Conservation (phyloP, 35 echinoderm and acorn worm species). For the Antedon bifida region DNA sequence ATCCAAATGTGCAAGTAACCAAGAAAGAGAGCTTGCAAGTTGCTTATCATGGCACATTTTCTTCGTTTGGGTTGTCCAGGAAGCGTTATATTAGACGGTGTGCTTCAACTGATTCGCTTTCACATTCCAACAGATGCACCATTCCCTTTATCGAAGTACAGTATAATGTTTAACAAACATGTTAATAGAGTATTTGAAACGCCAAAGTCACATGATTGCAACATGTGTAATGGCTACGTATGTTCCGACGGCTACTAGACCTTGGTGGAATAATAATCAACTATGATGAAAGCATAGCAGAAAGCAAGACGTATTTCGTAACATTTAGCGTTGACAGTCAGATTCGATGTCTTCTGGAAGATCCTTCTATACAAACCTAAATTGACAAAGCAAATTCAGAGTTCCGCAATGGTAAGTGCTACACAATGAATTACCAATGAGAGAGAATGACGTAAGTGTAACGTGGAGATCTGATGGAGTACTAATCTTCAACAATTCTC, state of each 20-base stretch:
- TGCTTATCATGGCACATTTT: conserved; percentile 9
- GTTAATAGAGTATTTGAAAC: not conserved
- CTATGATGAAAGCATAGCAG: not conserved
- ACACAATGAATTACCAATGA: no score
- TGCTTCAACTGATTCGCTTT: not conserved
- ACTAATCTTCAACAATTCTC: conserved; percentile 21
- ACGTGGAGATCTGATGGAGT: conserved; percentile 19
- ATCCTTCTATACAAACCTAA: not conserved
- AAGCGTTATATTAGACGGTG: not conserved
- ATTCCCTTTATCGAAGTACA: not conserved
- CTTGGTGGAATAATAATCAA: not conserved
- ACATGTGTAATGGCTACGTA: not conserved
- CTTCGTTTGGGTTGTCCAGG: conserved; percentile 9
- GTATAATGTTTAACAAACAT: no score
- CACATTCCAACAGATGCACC: conserved; percentile 1
- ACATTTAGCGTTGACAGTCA: not conserved
- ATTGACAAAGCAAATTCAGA: no score
- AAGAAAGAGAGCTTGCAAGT: not conserved
- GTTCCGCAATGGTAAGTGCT: no score
- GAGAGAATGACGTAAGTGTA: no score
- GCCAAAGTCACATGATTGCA: not conserved
- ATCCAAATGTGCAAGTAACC: not conserved
- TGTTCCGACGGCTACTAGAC: not conserved
- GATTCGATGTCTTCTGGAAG: not conserved
- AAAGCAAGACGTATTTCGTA: not conserved